These are phyloP conservation scores for Ochotona princeps DNA, from an alignment of 2,113 vertebrate species.

Conservation along the genomic window DNA sequence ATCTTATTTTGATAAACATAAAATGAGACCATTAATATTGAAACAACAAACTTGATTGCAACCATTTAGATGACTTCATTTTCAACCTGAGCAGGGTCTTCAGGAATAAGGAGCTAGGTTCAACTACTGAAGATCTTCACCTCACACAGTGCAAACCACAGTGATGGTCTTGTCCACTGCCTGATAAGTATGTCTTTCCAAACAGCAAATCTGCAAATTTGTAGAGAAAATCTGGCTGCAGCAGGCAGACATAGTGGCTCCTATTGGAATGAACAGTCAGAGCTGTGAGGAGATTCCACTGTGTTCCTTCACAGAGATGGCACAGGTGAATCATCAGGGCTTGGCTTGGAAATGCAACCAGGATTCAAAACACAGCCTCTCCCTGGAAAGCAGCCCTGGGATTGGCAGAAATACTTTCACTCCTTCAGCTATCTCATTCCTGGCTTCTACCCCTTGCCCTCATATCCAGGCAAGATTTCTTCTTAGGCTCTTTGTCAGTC, in stretches of 20 bases:
- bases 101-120: not conserved
- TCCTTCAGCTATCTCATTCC: not conserved
- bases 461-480: conserved; percentile 35
- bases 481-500: conserved; percentile 4
- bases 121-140: not conserved
- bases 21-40: conserved; percentile 56
- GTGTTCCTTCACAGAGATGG: not conserved
- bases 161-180: not conserved
- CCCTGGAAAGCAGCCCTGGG: not conserved
- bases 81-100: not conserved
- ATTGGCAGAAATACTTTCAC: not conserved
- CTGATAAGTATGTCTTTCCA: not conserved
- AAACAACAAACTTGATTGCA: conserved; percentile 51
- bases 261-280: not conserved
- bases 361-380: not conserved
- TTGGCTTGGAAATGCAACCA: not conserved
- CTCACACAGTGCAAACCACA: not conserved
- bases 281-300: not conserved
- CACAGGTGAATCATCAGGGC: not conserved
- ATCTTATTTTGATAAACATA: conserved; percentile 20
- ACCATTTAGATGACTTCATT: conserved; percentile 26
- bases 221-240: not conserved
- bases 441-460: not conserved
- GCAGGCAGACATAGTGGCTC: not conserved
- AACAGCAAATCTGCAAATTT: conserved; percentile 7